Percentiles rank a stretch among this genome's conserved stretches.
phyloP scores from a whole-genome alignment of 2,113 vertebrate species.

The Siniperca knerii region DNA sequence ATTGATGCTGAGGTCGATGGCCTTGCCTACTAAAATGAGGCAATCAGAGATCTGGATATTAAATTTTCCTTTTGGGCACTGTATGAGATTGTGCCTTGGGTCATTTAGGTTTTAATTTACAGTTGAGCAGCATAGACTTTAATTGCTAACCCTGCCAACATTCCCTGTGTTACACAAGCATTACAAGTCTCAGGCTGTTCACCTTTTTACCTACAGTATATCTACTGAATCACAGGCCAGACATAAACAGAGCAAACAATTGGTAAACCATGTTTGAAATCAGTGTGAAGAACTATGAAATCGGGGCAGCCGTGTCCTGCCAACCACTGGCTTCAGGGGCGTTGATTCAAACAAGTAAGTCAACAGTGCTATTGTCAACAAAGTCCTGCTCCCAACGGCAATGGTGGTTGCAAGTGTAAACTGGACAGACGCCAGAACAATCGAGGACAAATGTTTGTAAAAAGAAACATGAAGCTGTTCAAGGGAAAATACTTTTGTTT shows the following conservation, averaged over 20 bases:
- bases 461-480: background rate
- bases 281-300: background rate
- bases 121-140: slow-evolving; percentile 31
- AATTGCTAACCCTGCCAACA: slow-evolving; percentile 30
- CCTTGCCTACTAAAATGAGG: slow-evolving; percentile 65
- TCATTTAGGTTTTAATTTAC: slow-evolving; percentile 64
- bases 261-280: no score
- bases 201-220: background rate
- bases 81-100: slow-evolving; percentile 37
- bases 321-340: background rate
- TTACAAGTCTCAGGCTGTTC: background rate
- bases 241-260: background rate
- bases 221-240: background rate
- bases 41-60: slow-evolving; percentile 64
- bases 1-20: slow-evolving; percentile 87
- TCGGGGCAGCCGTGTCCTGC: background rate
- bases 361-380: background rate
- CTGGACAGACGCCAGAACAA: background rate
- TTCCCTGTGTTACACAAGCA: slow-evolving; percentile 10
- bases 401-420: background rate
- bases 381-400: background rate
- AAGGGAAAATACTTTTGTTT: background rate
- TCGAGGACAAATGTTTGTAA: background rate
- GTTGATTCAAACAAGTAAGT: background rate
- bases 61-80: slow-evolving; percentile 57